Base-by-base conservation (phyloP, 2,888 invertebrate genomes). In the Apoda limacodes region DNA sequence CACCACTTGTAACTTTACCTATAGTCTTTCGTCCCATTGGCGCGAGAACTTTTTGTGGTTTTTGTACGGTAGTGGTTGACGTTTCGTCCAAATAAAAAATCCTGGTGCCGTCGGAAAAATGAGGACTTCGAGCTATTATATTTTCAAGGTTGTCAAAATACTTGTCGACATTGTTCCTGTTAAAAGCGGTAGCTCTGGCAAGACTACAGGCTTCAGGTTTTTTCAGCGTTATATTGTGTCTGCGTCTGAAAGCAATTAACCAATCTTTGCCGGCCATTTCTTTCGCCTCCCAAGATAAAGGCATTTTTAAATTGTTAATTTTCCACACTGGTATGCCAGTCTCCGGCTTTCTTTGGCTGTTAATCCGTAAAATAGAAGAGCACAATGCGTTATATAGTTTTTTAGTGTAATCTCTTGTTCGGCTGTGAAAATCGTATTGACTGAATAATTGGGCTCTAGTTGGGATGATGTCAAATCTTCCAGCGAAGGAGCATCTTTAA, bases 361-460 rank as follows among this genome's bases (percentile, higher is more conserved):
- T 13, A 40, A 32, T 28, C 37, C 40, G 27, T 35, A 40, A 35
- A 40, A 40, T 22, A 37, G 25, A 23, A 32, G 34, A 25, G 40
- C 35, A 23, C 40, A 40, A 32, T 40, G 32, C 27, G 19, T 15
- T n/a, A 23, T 22, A 35, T 35, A 40, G 29, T 40, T 29, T 33
- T 40, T 28, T 9, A 40, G 31, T n/a, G 13, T 15, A 17, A 15
- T 33, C 29, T 40, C 40, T 32, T 37, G 40, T 20, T 15, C 15
- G 9, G 7, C 28, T 5, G 34, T 37, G 19, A 40, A 40, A 10
- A 36, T 23, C 20, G 9, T 36, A 19, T 39, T 39, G 23, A 39
- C 39, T 5, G 29, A 28, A 34, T 39, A 39, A 24, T 39, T 36
- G 5, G 35, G n/a, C n/a, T n/a, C n/a, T n/a, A n/a, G n/a, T n/a